These are phyloP conservation scores for Chloroclystis v-ata DNA, from an alignment of 2,888 invertebrate genomes.

Conservation along the genomic window DNA sequence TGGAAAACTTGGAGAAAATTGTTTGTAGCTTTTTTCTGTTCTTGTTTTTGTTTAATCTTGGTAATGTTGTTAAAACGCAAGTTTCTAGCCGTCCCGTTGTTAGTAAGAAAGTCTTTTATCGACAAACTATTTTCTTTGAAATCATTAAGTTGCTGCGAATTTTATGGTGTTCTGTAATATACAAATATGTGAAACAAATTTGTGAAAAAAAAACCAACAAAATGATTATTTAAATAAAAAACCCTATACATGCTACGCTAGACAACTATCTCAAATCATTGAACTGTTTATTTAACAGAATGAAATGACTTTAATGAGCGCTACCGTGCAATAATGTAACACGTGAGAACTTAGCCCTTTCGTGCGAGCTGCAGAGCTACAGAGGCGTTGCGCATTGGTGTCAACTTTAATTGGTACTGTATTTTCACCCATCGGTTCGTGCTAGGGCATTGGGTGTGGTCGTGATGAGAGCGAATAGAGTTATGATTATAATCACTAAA, in stretches of 20 bases:
- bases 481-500: too few species aligned
- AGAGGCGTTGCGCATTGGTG: constrained; percentile 65
- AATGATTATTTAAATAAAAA: too few species aligned
- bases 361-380: constrained; percentile 60
- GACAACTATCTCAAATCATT: constrained; percentile 7
- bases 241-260: too few species aligned
- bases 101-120: not conserved
- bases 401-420: constrained; percentile 75
- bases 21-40: constrained; percentile 3
- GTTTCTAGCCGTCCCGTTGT: not conserved
- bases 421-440: constrained; percentile 65
- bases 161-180: too few species aligned
- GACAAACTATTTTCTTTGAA: not conserved
- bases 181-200: too few species aligned
- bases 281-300: not conserved
- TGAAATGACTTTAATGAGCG: constrained; percentile 26
- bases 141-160: too few species aligned
- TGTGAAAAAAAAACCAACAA: too few species aligned
- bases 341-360: constrained; percentile 51
- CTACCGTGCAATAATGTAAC: constrained; percentile 28
- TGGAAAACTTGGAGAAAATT: constrained; percentile 4
- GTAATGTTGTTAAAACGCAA: constrained; percentile 1
- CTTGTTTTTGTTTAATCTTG: constrained; percentile 6
- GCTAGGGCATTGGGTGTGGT: constrained; percentile 42
- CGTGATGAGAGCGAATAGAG: constrained; percentile 37